Evolutionary conservation across 1,140 invertebrate species (phyloP), one percentile per base, ranked within the genome.

Genomic region (Portunus trituberculatus): DNA sequence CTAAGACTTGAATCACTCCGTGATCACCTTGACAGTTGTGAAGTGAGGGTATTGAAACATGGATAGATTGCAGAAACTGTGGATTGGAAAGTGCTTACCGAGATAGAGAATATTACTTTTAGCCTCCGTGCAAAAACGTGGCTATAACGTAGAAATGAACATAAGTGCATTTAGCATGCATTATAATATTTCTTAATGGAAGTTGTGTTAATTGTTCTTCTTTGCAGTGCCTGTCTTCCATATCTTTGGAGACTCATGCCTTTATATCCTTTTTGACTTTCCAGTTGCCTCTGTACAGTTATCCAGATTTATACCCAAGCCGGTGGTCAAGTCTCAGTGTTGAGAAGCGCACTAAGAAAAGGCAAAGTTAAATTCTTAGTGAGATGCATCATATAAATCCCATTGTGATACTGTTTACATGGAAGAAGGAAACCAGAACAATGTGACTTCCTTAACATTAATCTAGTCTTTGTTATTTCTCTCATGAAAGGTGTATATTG

Each of bases 201-300:
- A 95, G 94, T 95, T 95, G 94, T 95, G 83, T 95, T 95, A 76
- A 91, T 94, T 95, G 94, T 92, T 95, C 94, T 95, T 95, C 94
- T 95, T 95, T 95, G 91, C 94, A 95, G 94, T 95, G 94, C 94
- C 94, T 95, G 94, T 95, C 91, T 95, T 95, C 94, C 94, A 95
- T 95, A 92, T 86, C 91, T 92, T 95, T 95, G 94, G 94, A 95
- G 94, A 95, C 94, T 95, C 84, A 93, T 95, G 94, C 94, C 94
- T 95, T 95, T 95, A 46, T 87, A 92, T 94, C 87, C 91, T 92
- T 95, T 87, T 82, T 52, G 84, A 82, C 87, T 86, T 93, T 95
- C 91, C 87, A 86, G 94, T 95, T 95, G 91, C 94, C 94, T 95
- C 67, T 92, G 94, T 92, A 95, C 48, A 92, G 91, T 95, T 89